These are phyloP conservation scores for Sycophila texana DNA, from an alignment of 2,888 invertebrate species.

Conservation along the genomic window DNA sequence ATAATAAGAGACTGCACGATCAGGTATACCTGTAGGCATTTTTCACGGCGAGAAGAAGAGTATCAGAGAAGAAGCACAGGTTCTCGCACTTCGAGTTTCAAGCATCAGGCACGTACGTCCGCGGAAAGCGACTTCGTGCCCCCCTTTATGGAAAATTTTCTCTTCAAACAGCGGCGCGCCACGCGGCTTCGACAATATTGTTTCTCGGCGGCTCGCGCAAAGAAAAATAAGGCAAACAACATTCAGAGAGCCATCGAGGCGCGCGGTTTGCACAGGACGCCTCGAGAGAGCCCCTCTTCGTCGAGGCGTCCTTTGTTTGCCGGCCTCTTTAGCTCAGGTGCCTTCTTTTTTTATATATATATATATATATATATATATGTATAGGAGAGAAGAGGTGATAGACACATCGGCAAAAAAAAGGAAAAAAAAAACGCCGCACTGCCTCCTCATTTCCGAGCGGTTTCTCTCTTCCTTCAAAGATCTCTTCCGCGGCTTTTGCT, in stretches of 20 bases:
- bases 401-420: neutral
- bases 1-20: neutral
- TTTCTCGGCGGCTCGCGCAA: neutral
- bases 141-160: neutral
- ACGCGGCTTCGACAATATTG: neutral
- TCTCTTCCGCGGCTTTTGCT: neutral
- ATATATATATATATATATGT: too few relatives aligned
- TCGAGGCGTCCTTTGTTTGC: constrained; percentile 54
- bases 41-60: neutral
- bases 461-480: neutral
- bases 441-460: neutral
- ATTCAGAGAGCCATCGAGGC: neutral
- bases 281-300: constrained; percentile 17
- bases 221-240: constrained; percentile 31
- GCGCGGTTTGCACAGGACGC: constrained; percentile 44
- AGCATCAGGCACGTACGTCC: neutral
- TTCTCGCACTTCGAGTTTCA: too few relatives aligned
- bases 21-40: neutral
- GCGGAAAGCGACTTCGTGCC: neutral
- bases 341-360: constrained; percentile 10
- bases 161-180: neutral
- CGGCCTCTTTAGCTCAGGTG: constrained; percentile 44
- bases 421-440: neutral
- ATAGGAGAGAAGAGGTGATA: neutral
- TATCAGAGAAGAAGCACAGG: too few relatives aligned